These are phyloP conservation scores for Poeciliopsis gracilis DNA, from an alignment of 2,797 vertebrate genomes.

Conservation along the genomic window DNA sequence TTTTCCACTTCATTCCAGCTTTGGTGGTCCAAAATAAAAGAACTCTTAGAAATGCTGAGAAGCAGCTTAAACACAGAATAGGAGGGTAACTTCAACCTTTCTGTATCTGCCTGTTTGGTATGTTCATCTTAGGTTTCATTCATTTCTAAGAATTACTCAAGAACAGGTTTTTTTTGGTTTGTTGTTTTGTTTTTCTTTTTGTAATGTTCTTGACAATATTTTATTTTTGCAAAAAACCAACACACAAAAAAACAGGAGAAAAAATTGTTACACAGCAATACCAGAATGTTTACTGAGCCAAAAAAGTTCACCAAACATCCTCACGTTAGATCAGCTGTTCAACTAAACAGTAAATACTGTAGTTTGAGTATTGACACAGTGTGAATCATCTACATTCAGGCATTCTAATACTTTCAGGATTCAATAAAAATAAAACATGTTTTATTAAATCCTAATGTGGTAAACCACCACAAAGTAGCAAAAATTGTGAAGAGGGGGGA, in stretches of 20 bases:
- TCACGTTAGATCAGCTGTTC: not conserved
- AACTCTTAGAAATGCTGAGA: not conserved
- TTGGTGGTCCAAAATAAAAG: not conserved
- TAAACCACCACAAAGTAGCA: not conserved
- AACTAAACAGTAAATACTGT: not conserved
- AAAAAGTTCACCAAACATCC: not conserved
- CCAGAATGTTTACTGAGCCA: not conserved
- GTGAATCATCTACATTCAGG: not conserved
- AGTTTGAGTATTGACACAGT: not conserved
- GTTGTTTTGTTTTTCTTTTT: not conserved
- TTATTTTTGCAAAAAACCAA: not conserved
- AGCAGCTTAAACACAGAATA: not conserved
- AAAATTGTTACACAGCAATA: not conserved
- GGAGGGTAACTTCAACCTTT: not conserved
- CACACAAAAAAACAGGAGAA: not conserved
- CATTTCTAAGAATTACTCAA: not conserved
- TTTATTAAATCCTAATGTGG: not conserved
- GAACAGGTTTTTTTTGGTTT: not conserved
- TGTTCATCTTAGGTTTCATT: not conserved
- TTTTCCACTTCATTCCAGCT: not conserved
- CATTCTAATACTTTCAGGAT: no score
- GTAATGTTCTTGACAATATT: not conserved
- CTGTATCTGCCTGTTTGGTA: not conserved
- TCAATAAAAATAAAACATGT: not conserved
- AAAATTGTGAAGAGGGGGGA: not conserved